Evolutionary conservation across 2,888 invertebrate species (phyloP), one percentile per base, ranked within the genome.

Genomic region (Thumatha senex): DNA sequence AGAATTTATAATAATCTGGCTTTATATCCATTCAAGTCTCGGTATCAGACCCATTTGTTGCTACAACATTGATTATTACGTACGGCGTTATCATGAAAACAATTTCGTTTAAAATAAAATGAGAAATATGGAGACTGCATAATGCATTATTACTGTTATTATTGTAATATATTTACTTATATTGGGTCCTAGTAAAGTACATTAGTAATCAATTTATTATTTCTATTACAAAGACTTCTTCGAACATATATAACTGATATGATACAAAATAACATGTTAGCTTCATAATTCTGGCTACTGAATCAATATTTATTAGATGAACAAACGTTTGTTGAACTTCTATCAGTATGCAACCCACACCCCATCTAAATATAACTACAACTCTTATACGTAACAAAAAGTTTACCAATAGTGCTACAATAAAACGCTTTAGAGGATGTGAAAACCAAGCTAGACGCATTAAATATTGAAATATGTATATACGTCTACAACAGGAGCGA

Each of bases 401-500:
- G 12, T 42, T 48, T 11, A 24, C 18, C 42, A 30, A 38, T 30
- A 38, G 48, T 42, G 29, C 41, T 34, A 49, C 31, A 46, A 39
- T 45, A 48, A 67, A 65, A 56, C 44, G 54, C 48, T 63, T 62
- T 56, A 46, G 48, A 63, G 62, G 61, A 70, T 69, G 61, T 61
- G 54, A 67, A 64, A 63, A 59, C 46, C 44, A 61, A 58, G 67
- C 59, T 72, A 77, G 77, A 79, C 76, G 64, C 74, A 75, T 83
- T 78, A 76, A 76, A 73, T 71, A 80, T 79, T 79, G 70, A 78
- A 76, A 76, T 75, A 75, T 24, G 5, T 70, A 51, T 24, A 24
- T 70, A 51, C 61, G 59, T 54, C 54, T 51, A 66, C 58, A 58
- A 47, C 46, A 48, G 47, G 51, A 48, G 41, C 30, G 58, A 53